These are phyloP conservation scores for Sebastes minor DNA, from an alignment of 2,797 vertebrate species.

Conservation along the genomic window DNA sequence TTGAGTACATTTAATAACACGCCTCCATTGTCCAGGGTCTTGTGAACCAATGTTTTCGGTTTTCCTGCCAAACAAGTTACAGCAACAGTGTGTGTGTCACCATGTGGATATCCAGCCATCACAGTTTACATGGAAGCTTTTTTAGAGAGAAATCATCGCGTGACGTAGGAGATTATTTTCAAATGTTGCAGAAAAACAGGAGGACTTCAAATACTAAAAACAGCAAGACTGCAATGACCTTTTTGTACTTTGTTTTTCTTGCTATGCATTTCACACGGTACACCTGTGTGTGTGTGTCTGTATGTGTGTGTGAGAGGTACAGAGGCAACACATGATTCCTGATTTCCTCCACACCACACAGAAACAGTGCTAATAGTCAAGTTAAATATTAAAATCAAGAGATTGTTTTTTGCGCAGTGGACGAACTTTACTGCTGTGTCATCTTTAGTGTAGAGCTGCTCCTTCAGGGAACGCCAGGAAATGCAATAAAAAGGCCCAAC, in stretches of 20 bases:
- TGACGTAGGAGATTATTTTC: neutral
- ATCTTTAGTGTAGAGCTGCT: constrained; percentile 13
- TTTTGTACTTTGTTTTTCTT: neutral
- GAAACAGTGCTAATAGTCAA: neutral
- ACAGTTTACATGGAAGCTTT: neutral
- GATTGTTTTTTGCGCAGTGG: constrained; percentile 8
- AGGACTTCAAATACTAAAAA: neutral
- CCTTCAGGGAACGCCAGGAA: constrained; percentile 6
- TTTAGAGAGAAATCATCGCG: neutral
- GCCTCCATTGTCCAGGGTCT: constrained; percentile 19
- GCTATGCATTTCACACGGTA: constrained; percentile 27
- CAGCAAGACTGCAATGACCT: neutral
- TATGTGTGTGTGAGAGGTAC: neutral
- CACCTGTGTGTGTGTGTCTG: neutral
- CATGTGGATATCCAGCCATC: constrained; percentile 4
- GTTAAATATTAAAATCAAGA: constrained; percentile 1
- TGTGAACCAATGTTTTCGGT: neutral
- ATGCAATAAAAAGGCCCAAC: constrained; percentile 14
- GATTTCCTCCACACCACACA: neutral
- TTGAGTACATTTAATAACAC: neutral
- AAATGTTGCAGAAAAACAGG: neutral
- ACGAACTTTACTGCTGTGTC: neutral
- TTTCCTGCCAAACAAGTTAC: constrained; percentile 26
- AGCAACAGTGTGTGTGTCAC: constrained; percentile 1
- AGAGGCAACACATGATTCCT: neutral